A percentile compares a stretch with the other conserved stretches of the same genome.
phyloP scores from a whole-genome alignment of 2,888 invertebrate genomes.

The Protonemura montana region DNA sequence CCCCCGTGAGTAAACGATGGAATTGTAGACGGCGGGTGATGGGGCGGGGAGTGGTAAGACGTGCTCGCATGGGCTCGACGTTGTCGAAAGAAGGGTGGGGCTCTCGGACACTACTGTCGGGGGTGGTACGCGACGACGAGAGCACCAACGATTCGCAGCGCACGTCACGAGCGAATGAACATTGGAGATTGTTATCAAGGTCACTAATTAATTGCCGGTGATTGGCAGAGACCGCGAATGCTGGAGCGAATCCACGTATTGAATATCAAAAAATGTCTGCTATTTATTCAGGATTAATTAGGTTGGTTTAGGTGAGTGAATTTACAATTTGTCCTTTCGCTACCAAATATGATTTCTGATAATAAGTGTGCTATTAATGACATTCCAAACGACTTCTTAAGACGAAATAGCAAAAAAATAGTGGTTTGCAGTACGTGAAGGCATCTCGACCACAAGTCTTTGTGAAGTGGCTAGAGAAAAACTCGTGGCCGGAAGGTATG shows the following conservation, averaged over 20 bases:
- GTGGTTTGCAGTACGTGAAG: neutral
- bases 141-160: too few species aligned
- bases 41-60: too few species aligned
- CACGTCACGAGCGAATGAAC: too few species aligned
- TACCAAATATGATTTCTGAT: neutral
- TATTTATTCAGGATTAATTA: neutral
- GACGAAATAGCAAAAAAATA: neutral
- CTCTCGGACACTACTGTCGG: too few species aligned
- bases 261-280: neutral
- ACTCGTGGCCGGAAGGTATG: conserved; percentile 1
- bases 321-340: neutral
- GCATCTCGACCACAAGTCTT: neutral
- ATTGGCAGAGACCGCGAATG: neutral
- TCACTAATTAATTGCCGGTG: neutral
- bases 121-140: too few species aligned
- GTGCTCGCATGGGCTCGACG: too few species aligned
- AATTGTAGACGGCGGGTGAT: too few species aligned
- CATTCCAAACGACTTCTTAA: neutral
- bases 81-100: too few species aligned
- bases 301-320: neutral
- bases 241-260: neutral
- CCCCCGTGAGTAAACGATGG: neutral
- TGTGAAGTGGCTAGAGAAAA: neutral
- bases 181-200: too few species aligned
- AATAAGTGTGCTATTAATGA: conserved; percentile 12